These are phyloP conservation scores for Galerucella calmariensis DNA, from an alignment of 2,888 invertebrate genomes.

Conservation along the genomic window DNA sequence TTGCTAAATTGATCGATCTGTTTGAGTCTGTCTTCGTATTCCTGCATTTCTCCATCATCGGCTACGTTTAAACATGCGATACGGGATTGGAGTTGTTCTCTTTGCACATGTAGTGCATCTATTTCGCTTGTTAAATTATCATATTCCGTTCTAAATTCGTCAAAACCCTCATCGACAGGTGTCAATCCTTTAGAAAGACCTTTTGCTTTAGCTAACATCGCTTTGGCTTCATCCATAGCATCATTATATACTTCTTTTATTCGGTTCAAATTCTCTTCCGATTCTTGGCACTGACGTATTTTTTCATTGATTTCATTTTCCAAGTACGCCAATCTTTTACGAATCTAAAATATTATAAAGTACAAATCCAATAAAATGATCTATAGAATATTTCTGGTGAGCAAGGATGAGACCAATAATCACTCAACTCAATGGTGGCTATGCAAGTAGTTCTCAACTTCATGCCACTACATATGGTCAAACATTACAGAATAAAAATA, in stretches of 20 bases:
- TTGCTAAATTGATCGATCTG: conserved; percentile 67
- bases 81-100: conserved; percentile 71
- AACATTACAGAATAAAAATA: too few relatives aligned
- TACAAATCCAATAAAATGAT: neutral
- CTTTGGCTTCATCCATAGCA: conserved; percentile 64
- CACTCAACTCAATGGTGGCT: too few relatives aligned
- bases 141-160: conserved; percentile 67
- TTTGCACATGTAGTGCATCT: conserved; percentile 68
- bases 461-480: too few relatives aligned
- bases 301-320: conserved; percentile 59
- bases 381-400: too few relatives aligned
- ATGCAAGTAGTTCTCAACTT: too few relatives aligned
- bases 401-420: too few relatives aligned
- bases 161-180: conserved; percentile 70
- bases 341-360: conserved; percentile 31
- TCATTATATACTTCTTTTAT: conserved; percentile 57
- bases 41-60: conserved; percentile 71
- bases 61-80: conserved; percentile 74
- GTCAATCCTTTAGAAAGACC: conserved; percentile 68
- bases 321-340: conserved; percentile 53
- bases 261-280: conserved; percentile 58
- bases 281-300: conserved; percentile 54
- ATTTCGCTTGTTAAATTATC: conserved; percentile 68
- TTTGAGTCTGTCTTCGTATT: conserved; percentile 72
- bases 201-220: conserved; percentile 69